phyloP scores from a whole-genome alignment of 1,140 invertebrate genomes.

The Dinoponera quadriceps region DNA sequence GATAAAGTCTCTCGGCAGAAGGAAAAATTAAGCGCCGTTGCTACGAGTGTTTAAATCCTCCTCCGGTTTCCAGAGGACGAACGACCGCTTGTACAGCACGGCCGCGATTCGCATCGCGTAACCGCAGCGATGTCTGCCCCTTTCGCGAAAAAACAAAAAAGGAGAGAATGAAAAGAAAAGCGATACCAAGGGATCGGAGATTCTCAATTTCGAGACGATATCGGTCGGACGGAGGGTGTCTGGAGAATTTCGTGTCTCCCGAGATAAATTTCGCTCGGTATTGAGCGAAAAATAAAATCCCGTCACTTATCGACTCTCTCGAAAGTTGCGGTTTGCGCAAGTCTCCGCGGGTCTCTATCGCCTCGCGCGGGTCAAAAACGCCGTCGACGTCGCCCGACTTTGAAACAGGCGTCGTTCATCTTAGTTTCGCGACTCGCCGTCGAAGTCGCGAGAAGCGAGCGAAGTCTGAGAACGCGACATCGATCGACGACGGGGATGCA shows the following conservation, averaged over 20 bases:
- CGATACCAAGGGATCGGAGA: background rate
- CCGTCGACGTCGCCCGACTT: background rate
- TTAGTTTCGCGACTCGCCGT: background rate
- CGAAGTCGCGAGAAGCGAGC: background rate
- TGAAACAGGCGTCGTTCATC: background rate
- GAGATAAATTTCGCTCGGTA: conserved; percentile 8
- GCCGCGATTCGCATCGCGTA: conserved; percentile 2
- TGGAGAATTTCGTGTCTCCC: background rate
- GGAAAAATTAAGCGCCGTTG: conserved; percentile 44
- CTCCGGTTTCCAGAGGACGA: conserved; percentile 37
- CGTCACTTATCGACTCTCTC: background rate
- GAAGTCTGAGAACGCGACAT: background rate
- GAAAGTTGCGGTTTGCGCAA: background rate
- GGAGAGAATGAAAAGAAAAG: too few relatives aligned
- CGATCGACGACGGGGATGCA: background rate
- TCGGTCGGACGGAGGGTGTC: background rate
- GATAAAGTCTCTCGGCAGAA: conserved; percentile 49
- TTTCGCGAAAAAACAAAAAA: background rate
- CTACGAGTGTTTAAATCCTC: conserved; percentile 27
- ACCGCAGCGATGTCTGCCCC: background rate
- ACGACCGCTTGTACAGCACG: background rate
- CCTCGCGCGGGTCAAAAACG: too few relatives aligned
- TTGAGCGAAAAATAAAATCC: background rate
- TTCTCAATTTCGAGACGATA: background rate
- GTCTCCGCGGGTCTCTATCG: too few relatives aligned